Percentiles rank a stretch among this genome's conserved stretches.
These are phyloP conservation scores for Discoglossus pictus DNA, from an alignment of 2,797 vertebrate genomes.

Conservation along the genomic window DNA sequence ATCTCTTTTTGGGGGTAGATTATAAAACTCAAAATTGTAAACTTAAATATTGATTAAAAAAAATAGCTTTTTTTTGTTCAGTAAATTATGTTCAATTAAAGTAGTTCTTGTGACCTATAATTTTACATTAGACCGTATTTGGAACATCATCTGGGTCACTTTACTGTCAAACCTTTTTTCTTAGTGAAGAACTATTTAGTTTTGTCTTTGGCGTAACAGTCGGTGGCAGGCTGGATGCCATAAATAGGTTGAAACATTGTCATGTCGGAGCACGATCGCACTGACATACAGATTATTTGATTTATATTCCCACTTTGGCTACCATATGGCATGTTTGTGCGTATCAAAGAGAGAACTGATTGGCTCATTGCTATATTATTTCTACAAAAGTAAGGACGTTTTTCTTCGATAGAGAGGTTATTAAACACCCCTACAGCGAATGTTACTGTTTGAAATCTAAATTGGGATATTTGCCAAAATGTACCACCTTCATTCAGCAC, in stretches of 20 bases:
- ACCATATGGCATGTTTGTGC: constrained; percentile 37
- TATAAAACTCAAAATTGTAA: too few species aligned
- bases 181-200: too few species aligned
- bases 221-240: too few species aligned
- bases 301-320: constrained; percentile 27
- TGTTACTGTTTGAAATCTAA: constrained; percentile 19
- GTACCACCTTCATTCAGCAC: constrained; percentile 37
- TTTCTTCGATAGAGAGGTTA: constrained; percentile 38
- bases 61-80: too few species aligned
- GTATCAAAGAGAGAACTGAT: constrained; percentile 31
- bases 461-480: constrained; percentile 23
- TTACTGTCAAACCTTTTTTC: too few species aligned
- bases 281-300: constrained; percentile 8
- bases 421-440: constrained; percentile 41
- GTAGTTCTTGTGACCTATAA: too few species aligned
- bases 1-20: too few species aligned
- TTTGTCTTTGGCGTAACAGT: too few species aligned
- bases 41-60: too few species aligned
- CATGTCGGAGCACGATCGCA: constrained; percentile 12
- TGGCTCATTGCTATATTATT: constrained; percentile 34
- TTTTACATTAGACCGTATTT: too few species aligned
- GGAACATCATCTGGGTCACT: too few species aligned
- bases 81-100: too few species aligned
- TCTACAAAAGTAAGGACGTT: constrained; percentile 41
- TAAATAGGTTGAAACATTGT: neutral